phyloP scores from a whole-genome alignment of 2,888 invertebrate genomes.

The Meliscaeva auricollis region DNA sequence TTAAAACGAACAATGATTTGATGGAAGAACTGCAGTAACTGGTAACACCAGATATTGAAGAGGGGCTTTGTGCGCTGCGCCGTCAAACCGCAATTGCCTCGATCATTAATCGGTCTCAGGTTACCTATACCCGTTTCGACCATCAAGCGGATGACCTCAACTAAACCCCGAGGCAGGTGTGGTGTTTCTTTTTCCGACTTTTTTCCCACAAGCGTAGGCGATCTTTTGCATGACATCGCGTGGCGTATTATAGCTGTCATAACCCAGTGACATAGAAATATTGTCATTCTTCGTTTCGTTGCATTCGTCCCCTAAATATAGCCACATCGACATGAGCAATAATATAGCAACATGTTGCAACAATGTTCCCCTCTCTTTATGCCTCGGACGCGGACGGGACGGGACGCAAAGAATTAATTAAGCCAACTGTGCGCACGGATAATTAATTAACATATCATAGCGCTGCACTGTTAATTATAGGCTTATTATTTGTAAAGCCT shows the following conservation, averaged over 20 bases:
- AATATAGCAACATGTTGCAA: conserved; percentile 42
- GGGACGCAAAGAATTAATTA: conserved; percentile 60
- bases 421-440: conserved; percentile 69
- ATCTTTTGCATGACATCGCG: background rate
- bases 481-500: conserved; percentile 65
- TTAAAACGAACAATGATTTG: conserved; percentile 48
- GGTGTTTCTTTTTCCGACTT: conserved; percentile 14
- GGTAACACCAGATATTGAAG: background rate
- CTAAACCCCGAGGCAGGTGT: conserved; percentile 38
- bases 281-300: conserved; percentile 16
- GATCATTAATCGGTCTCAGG: conserved; percentile 49
- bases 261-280: conserved; percentile 71
- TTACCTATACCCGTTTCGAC: background rate
- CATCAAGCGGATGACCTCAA: conserved; percentile 39
- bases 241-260: conserved; percentile 35
- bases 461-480: conserved; percentile 70
- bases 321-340: background rate
- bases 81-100: conserved; percentile 26
- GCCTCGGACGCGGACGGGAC: background rate
- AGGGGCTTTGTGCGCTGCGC: background rate
- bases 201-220: conserved; percentile 49
- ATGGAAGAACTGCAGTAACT: background rate
- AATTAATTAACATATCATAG: conserved; percentile 75
- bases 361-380: conserved; percentile 12
- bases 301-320: background rate